Evolutionary conservation across 2,888 invertebrate species (phyloP).

Genomic region (Perizoma affinitatum): DNA sequence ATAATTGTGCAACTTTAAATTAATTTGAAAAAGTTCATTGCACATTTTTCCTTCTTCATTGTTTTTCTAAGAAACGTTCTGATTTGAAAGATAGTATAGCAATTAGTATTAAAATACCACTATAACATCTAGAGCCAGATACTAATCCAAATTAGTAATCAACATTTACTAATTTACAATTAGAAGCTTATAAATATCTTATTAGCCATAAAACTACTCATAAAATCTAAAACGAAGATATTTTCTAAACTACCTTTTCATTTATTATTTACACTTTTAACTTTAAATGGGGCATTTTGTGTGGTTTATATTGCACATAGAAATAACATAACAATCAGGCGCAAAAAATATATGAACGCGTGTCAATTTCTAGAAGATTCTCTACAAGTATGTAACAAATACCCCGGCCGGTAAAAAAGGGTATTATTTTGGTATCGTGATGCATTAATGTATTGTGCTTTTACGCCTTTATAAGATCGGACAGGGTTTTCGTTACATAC

Average conservation of each 20-base stretch:
- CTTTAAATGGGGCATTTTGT: constrained; percentile 32
- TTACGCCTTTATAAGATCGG: too few relatives aligned
- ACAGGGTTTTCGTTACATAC: too few relatives aligned
- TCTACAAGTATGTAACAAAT: too few relatives aligned
- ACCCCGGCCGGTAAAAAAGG: too few relatives aligned
- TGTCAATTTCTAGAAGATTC: too few relatives aligned
- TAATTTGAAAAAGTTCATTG: neutral
- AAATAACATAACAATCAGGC: constrained; percentile 8
- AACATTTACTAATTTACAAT: constrained; percentile 38
- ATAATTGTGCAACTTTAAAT: too few relatives aligned
- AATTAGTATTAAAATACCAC: constrained; percentile 11
- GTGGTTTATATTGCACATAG: constrained; percentile 34
- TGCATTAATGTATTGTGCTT: too few relatives aligned
- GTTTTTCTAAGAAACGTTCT: constrained; percentile 1
- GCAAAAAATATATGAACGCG: neutral
- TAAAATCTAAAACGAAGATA: constrained; percentile 31
- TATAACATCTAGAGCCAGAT: constrained; percentile 16
- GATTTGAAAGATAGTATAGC: neutral
- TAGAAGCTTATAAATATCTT: constrained; percentile 32
- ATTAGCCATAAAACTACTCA: constrained; percentile 32
- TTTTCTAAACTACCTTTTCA: constrained; percentile 37
- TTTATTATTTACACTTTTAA: constrained; percentile 41
- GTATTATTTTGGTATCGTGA: too few relatives aligned
- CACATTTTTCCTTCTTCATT: neutral
- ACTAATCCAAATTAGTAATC: constrained; percentile 38